Base-by-base conservation (phyloP, 2,113 vertebrate genomes). In the Gobio gobio region DNA sequence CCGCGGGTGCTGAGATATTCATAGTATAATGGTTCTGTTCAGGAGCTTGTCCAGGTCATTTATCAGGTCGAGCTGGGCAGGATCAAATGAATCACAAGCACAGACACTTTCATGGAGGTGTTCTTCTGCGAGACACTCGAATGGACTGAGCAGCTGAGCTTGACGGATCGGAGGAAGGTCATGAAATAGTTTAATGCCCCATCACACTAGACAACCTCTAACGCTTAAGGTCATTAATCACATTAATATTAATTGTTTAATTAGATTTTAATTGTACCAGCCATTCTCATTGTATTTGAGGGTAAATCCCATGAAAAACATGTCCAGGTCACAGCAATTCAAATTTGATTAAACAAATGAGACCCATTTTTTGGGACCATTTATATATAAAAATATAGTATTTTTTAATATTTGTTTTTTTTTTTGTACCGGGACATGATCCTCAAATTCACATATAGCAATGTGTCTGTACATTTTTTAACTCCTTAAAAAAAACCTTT, bases 201-300 rank as follows among this genome's bases (percentile, higher is more conserved):
- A 29, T 64, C 43, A 49, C 36, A 63, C 59, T 18, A 78, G 59
- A 47, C 36, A 80, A 64, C 78, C 13, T 80, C 43, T 20, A 80
- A 54, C 14, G 43, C 59, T 80, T 80, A 26, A 76, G 45, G 74
- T 76, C 78, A 33, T 80, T 80, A 80, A 64, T 80, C 78, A 49
- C 59, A 80, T 80, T 45, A 26, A 64, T 80, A 64, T 80, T 79
- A 29, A 80, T 26, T 29, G 58, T 80, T 47, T 29, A 24, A 64
- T 63, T 61, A 64, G n/a, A 47, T 26, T 64, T 45, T 20, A 64
- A 64, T 64, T 80, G 64, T 18, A 22, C 2, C 43, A 80, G 14
- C 22, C 78, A 6, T 49, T 26, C n/a, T 47, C 8, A 1, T 24
- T 47, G 9, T 10, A 3, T 47, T 45, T 16, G 14, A 47, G 56